These are phyloP conservation scores for Megaceryle torquata DNA, from an alignment of 2,113 vertebrate genomes.

Conservation along the genomic window DNA sequence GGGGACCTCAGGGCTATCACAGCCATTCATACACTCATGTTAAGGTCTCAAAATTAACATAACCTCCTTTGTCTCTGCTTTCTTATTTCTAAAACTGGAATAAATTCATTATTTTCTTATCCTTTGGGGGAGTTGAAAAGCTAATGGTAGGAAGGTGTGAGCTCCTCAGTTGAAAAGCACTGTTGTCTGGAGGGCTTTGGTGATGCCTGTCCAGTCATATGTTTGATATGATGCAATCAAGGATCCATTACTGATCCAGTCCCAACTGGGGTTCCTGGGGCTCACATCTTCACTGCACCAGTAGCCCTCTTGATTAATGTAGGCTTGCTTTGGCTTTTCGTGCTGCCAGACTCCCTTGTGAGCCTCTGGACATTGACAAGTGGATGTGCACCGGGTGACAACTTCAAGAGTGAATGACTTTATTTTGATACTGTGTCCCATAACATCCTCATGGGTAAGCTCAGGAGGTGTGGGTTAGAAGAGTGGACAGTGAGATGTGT, in stretches of 20 bases:
- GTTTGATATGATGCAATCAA: fast-evolving
- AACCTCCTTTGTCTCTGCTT: background rate
- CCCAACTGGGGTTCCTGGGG: background rate
- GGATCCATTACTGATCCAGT: background rate
- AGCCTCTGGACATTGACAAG: background rate
- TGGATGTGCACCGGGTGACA: background rate
- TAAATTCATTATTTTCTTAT: background rate
- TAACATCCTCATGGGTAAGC: too few species aligned
- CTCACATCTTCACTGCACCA: background rate
- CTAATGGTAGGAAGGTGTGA: background rate
- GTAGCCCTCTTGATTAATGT: background rate
- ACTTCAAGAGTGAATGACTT: background rate
- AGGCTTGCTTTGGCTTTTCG: background rate
- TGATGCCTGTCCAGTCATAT: background rate
- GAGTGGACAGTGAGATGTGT: too few species aligned
- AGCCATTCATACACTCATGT: background rate
- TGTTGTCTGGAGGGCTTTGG: background rate
- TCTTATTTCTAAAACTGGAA: background rate
- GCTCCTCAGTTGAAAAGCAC: background rate
- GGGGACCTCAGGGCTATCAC: background rate
- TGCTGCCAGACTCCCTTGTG: background rate
- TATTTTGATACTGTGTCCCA: background rate
- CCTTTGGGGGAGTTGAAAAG: background rate
- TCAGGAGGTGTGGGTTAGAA: too few species aligned
- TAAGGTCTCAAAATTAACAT: background rate